Evolutionary conservation across 2,888 invertebrate species (phyloP), one percentile per base, ranked within the genome.

Genomic region (Heliconius cydno): DNA sequence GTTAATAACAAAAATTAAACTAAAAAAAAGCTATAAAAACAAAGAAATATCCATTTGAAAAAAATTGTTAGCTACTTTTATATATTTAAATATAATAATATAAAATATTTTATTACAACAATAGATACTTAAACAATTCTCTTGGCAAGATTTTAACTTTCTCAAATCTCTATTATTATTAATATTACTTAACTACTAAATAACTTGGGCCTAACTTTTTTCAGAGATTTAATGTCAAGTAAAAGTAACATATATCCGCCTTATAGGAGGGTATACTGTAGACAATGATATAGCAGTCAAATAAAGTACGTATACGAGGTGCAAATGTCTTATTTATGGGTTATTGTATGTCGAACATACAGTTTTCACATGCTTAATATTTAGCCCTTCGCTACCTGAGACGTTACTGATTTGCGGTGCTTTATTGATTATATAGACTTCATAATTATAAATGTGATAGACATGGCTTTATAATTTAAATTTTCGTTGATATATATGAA

Each of bases 311-410:
- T 84, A 86, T 90, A 94, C 89, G 93, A 94, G 87, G 91, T 94
- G 94, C 90, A 94, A 94, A 95, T 94, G 91, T 92, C 92, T 90
- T 94, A 94, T 95, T 95, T 95, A 95, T 94, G 92, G 91, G 90
- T 89, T 89, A 89, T 87, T 86, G 87, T 87, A 85, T 88, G 88
- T 90, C 87, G 87, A 86, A 89, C 90, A 93, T 84, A 88, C 89
- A 90, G 83, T 95, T 94, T 93, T 95, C 94, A 94, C 94, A 94
- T 94, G 92, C 91, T 93, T 91, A 91, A 94, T 94, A 92, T 91
- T 92, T 91, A 91, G 86, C 86, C 86, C 82, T 34, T 57, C 78
- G 87, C 90, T 92, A 92, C 92, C 92, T 92, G 91, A 87, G 86
- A 76, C 79, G 84, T 83, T 88, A 87, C 84, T 85, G 84, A 87